Conservation (phyloP, 2,888 invertebrate species). For the Argyresthia goedartella region DNA sequence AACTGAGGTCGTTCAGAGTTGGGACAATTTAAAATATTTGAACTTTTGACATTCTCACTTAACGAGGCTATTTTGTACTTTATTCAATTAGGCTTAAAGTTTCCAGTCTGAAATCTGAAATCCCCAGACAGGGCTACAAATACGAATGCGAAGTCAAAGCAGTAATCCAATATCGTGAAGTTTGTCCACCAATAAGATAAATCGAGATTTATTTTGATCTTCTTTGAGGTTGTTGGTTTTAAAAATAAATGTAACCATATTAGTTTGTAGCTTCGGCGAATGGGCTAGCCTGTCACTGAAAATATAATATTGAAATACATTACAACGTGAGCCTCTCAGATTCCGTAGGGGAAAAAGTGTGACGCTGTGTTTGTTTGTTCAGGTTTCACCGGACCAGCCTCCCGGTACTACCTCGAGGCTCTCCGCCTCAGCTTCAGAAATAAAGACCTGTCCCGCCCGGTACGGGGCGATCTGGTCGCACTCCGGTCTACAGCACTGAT, state of each 20-base stretch:
- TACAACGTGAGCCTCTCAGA: no score
- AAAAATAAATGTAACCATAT: slow-evolving; percentile 4
- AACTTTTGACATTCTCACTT: not conserved
- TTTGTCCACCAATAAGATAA: not conserved
- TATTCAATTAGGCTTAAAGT: not conserved
- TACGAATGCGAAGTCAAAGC: not conserved
- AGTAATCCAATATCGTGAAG: not conserved
- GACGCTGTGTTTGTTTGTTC: slow-evolving; percentile 1
- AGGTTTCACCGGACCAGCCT: slow-evolving; percentile 45
- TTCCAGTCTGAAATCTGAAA: no score
- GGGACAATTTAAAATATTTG: no score
- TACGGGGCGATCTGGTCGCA: slow-evolving; percentile 71
- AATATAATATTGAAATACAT: no score
- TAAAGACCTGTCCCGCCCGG: slow-evolving; percentile 35
- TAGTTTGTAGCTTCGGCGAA: no score
- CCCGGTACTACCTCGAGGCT: slow-evolving; percentile 53
- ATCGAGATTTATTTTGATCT: not conserved
- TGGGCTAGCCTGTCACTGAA: no score
- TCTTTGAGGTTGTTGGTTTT: not conserved
- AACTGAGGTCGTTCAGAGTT: no score
- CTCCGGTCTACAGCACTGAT: slow-evolving; percentile 75
- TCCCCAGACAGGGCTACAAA: not conserved
- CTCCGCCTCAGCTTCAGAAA: slow-evolving; percentile 48
- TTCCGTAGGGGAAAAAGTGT: no score
- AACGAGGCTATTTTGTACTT: not conserved